These are phyloP conservation scores for Pygocentrus nattereri DNA, from an alignment of 2,797 vertebrate species.

Conservation along the genomic window DNA sequence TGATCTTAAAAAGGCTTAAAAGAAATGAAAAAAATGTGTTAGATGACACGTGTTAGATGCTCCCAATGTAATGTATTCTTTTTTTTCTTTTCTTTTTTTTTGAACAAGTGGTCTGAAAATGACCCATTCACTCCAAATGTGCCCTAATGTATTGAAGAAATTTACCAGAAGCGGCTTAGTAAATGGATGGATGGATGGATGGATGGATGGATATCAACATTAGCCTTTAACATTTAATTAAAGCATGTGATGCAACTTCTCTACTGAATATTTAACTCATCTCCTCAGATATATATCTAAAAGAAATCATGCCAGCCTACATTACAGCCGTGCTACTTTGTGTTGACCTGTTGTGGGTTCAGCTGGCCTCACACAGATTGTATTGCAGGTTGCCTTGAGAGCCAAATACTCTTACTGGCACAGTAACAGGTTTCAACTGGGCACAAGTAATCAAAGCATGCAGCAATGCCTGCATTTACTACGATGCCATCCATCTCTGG, in stretches of 20 bases:
- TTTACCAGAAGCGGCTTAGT: too few species aligned
- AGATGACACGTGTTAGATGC: not conserved
- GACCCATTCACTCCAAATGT: not conserved
- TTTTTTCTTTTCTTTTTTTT: not conserved
- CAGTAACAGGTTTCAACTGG: constrained; percentile 14
- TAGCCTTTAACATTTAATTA: constrained; percentile 7
- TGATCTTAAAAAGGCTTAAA: not conserved
- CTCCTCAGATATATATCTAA: not conserved
- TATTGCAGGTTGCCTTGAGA: constrained; percentile 32
- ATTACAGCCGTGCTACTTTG: not conserved
- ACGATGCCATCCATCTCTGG: not conserved
- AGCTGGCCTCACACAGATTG: constrained; percentile 17
- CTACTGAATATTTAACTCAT: not conserved
- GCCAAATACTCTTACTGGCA: constrained; percentile 31
- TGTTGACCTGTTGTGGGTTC: not conserved
- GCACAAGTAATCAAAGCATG: constrained; percentile 30
- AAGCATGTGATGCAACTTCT: not conserved
- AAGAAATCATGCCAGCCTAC: not conserved
- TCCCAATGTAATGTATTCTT: not conserved
- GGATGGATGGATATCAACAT: not conserved
- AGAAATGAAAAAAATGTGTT: not conserved
- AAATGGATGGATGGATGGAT: too few species aligned
- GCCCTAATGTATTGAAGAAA: not conserved
- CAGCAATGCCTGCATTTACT: constrained; percentile 3
- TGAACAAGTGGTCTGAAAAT: not conserved